phyloP scores from a whole-genome alignment of 2,797 vertebrate genomes.

The Pterois miles region DNA sequence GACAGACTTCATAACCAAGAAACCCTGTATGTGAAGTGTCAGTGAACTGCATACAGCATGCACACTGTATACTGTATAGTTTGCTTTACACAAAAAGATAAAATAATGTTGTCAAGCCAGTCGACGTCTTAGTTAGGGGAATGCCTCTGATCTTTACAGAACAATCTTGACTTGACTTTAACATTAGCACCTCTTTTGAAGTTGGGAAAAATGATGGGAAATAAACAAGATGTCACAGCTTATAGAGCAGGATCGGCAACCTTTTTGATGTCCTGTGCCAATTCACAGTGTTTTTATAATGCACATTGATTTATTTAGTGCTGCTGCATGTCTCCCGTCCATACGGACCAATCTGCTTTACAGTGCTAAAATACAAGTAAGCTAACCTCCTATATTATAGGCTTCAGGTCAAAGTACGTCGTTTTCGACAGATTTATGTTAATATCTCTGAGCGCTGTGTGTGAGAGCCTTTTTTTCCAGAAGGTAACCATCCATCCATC shows the following conservation, averaged over 20 bases:
- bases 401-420: neutral
- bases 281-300: too few relatives aligned
- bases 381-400: neutral
- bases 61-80: neutral
- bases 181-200: too few relatives aligned
- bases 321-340: too few relatives aligned
- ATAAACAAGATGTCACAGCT: too few relatives aligned
- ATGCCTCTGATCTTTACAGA: neutral
- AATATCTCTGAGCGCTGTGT: neutral
- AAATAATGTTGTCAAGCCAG: neutral
- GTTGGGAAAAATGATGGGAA: too few relatives aligned
- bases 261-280: too few relatives aligned
- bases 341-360: neutral
- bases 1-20: neutral
- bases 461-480: neutral
- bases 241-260: too few relatives aligned
- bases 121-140: neutral
- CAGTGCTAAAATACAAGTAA: neutral
- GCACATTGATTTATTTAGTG: too few relatives aligned
- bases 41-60: neutral
- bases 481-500: neutral
- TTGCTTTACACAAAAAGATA: neutral
- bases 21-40: neutral
- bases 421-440: neutral
- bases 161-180: neutral